These are phyloP conservation scores for Brachionus rotundiformis DNA, from an alignment of 1,140 invertebrate genomes.

Conservation along the genomic window DNA sequence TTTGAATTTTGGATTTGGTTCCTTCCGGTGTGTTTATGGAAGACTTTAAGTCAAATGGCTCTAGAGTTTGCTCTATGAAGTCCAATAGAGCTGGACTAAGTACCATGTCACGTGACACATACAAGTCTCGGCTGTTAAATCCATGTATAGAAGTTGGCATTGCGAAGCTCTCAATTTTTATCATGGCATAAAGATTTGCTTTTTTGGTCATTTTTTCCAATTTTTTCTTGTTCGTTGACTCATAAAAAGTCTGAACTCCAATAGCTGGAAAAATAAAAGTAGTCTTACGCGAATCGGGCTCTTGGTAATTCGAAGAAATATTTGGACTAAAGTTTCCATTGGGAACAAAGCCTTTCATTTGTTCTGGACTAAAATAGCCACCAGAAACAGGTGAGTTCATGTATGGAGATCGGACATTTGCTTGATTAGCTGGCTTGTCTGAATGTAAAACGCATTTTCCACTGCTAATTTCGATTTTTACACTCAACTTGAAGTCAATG, in stretches of 20 bases:
- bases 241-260: constrained; percentile 77
- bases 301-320: constrained; percentile 24
- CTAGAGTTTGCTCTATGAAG: constrained; percentile 75
- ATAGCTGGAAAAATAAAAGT: constrained; percentile 91
- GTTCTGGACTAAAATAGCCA: constrained; percentile 34
- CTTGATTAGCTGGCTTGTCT: constrained; percentile 70
- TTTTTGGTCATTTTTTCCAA: constrained; percentile 52
- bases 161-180: constrained; percentile 71
- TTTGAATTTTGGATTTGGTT: neutral
- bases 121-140: neutral
- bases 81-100: constrained; percentile 64
- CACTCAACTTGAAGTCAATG: constrained; percentile 91
- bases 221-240: constrained; percentile 59
- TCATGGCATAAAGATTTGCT: constrained; percentile 50
- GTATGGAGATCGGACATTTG: neutral
- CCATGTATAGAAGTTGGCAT: constrained; percentile 55
- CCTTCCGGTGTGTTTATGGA: neutral
- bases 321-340: constrained; percentile 18
- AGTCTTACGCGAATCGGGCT: constrained; percentile 68
- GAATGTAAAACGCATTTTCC: constrained; percentile 94
- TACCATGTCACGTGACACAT: constrained; percentile 61
- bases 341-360: constrained; percentile 21
- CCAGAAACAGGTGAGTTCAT: neutral
- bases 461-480: constrained; percentile 92
- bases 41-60: constrained; percentile 65